phyloP scores from a whole-genome alignment of 2,797 vertebrate genomes.

The Mormyrops attenuatus region DNA sequence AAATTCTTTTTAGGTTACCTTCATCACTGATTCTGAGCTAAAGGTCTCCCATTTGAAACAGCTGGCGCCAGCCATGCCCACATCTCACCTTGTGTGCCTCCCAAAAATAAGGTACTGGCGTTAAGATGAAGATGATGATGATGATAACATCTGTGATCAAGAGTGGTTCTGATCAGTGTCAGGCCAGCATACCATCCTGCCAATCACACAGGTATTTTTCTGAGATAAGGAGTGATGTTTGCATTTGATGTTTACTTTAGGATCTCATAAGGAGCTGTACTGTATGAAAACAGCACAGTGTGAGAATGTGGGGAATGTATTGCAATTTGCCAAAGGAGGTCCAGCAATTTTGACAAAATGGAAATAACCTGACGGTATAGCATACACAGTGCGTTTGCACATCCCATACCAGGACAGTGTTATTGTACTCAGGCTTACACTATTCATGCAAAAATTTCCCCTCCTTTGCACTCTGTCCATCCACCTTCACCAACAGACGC shows the following conservation, averaged over 20 bases:
- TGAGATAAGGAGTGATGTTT: conserved; percentile 41
- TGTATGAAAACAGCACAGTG: conserved; percentile 27
- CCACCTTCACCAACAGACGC: not conserved
- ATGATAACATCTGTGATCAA: conserved; percentile 34
- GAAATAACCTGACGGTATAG: not conserved
- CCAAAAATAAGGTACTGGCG: conserved; percentile 25
- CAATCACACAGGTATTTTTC: conserved; percentile 30
- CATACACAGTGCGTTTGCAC: not conserved
- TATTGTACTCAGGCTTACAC: not conserved
- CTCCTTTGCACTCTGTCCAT: not conserved
- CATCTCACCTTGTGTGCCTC: conserved; percentile 19
- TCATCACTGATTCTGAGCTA: too few relatives aligned
- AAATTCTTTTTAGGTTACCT: not conserved
- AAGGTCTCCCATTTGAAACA: not conserved
- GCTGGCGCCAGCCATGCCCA: not conserved
- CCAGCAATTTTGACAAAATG: not conserved
- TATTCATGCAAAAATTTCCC: not conserved
- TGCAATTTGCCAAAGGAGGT: not conserved
- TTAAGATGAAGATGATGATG: conserved; percentile 28
- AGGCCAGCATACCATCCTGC: conserved; percentile 31
- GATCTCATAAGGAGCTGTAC: not conserved
- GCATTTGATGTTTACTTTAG: not conserved
- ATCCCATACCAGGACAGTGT: not conserved
- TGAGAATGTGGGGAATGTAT: conserved; percentile 41
- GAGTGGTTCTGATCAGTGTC: conserved; percentile 21